phyloP scores from a whole-genome alignment of 2,888 invertebrate genomes.

The Ctena decussata region DNA sequence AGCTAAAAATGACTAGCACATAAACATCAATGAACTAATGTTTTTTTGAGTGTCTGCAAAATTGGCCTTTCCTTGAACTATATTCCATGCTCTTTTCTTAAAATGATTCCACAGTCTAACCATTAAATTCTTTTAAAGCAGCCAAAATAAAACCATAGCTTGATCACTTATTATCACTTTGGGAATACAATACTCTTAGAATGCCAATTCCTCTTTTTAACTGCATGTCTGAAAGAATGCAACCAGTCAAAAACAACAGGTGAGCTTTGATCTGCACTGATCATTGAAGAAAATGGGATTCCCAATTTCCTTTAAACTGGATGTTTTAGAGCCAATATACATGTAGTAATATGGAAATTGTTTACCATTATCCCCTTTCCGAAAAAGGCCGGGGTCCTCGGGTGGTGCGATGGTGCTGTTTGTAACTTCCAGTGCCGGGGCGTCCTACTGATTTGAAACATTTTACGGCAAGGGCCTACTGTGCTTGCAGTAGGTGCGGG shows the following conservation, averaged over 20 bases:
- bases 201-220: background rate
- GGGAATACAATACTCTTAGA: background rate
- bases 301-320: no score
- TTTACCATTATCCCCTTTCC: no score
- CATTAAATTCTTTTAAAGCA: conserved; percentile 29
- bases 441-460: conserved; percentile 18
- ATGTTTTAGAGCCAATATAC: no score
- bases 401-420: no score
- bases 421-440: conserved; percentile 28
- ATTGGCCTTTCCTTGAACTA: background rate
- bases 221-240: background rate
- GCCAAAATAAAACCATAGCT: conserved; percentile 29
- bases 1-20: no score
- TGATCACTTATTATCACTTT: conserved; percentile 24
- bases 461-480: no score
- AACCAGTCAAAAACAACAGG: conserved; percentile 27
- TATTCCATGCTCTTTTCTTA: background rate
- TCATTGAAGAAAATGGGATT: no score
- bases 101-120: background rate
- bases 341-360: no score
- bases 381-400: no score
- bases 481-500: no score
- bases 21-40: background rate
- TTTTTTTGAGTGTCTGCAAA: background rate
- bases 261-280: conserved; percentile 10